Evolutionary conservation across 2,888 invertebrate species (phyloP).

Genomic region (Pharmacophagus antenor): DNA sequence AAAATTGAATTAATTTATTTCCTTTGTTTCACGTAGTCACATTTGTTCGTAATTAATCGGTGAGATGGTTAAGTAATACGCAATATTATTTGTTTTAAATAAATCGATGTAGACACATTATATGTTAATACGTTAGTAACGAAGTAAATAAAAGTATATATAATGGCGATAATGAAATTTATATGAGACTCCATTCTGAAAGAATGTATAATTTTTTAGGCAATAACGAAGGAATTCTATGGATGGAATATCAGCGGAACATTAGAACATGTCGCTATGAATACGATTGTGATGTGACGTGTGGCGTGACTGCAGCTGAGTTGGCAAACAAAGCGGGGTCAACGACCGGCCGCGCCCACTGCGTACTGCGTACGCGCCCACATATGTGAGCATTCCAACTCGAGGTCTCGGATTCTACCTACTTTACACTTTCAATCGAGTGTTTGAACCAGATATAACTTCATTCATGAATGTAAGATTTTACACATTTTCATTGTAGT

Average conservation of each 20-base stretch:
- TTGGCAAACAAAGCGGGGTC: constrained; percentile 80
- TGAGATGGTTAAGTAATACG: background rate
- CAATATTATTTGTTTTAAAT: too few relatives aligned
- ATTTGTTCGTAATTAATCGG: background rate
- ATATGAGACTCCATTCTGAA: too few relatives aligned
- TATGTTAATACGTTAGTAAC: too few relatives aligned
- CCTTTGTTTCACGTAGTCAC: too few relatives aligned
- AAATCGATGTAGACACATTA: too few relatives aligned
- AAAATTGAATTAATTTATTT: too few relatives aligned
- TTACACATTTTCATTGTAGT: background rate
- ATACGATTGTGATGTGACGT: constrained; percentile 55
- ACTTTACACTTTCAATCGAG: constrained; percentile 7
- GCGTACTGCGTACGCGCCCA: constrained; percentile 64
- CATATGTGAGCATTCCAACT: constrained; percentile 55
- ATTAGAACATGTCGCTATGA: constrained; percentile 51
- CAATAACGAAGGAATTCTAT: too few relatives aligned
- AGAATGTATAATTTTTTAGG: too few relatives aligned
- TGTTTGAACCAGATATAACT: constrained; percentile 16
- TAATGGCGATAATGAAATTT: background rate
- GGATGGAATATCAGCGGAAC: constrained; percentile 11
- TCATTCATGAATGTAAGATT: constrained; percentile 19
- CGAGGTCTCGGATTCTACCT: constrained; percentile 27
- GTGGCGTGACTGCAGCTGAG: constrained; percentile 69
- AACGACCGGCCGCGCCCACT: constrained; percentile 74
- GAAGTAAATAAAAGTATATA: background rate